Percentiles rank a stretch among this genome's conserved stretches.
Conservation (phyloP, 2,113 vertebrate genomes). For the Lota lota region DNA sequence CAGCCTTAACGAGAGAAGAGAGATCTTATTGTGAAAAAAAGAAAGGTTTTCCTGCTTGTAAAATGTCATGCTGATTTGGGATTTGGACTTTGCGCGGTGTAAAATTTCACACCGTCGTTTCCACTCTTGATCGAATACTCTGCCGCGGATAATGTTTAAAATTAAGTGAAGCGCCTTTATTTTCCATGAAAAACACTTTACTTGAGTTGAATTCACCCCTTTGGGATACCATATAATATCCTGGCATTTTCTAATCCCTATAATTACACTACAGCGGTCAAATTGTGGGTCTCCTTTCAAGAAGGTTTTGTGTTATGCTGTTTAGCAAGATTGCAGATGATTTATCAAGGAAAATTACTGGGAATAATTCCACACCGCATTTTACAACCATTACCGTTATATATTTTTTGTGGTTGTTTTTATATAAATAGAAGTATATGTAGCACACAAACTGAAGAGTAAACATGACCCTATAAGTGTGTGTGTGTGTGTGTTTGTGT, state of each 20-base stretch:
- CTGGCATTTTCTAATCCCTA: conserved; percentile 18
- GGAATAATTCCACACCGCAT: neutral
- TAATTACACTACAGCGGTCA: conserved; percentile 3
- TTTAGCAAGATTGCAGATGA: neutral
- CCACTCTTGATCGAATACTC: conserved; percentile 39
- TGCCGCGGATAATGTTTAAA: conserved; percentile 54
- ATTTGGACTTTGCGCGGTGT: conserved; percentile 59
- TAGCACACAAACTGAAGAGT: too few species aligned
- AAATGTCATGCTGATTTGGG: conserved; percentile 69
- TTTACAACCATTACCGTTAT: neutral
- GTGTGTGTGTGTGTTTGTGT: conserved; percentile 16
- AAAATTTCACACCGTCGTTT: conserved; percentile 66
- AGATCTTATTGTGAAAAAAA: conserved; percentile 41
- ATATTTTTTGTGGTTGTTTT: neutral
- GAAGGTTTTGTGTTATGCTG: neutral
- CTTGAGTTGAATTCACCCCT: neutral
- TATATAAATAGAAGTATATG: neutral
- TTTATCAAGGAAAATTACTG: neutral
- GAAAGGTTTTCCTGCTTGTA: conserved; percentile 50
- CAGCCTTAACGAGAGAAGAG: conserved; percentile 53
- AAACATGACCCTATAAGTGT: neutral
- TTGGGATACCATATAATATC: conserved; percentile 1
- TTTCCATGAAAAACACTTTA: conserved; percentile 29
- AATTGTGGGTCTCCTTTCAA: conserved; percentile 15
- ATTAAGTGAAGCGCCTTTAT: conserved; percentile 36